phyloP scores from a whole-genome alignment of 1,140 invertebrate species.

The Phortica variegata region DNA sequence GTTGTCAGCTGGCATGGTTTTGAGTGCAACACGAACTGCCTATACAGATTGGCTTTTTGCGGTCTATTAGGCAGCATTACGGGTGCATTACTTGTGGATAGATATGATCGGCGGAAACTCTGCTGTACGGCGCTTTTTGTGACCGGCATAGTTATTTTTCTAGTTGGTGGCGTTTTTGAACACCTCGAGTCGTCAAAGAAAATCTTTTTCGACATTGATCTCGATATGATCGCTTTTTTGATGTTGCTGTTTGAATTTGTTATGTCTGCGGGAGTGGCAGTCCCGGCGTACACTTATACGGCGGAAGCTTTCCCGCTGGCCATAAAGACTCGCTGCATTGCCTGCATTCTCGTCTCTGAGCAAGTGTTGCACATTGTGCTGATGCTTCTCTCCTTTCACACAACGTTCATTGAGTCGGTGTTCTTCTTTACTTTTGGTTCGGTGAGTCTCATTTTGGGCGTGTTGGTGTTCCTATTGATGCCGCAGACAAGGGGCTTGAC shows the following conservation, averaged over 20 bases:
- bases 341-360: constrained; percentile 33
- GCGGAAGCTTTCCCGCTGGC: constrained; percentile 40
- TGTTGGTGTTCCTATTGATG: constrained; percentile 38
- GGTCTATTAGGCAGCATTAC: constrained; percentile 35
- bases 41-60: constrained; percentile 40
- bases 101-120: constrained; percentile 39
- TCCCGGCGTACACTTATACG: constrained; percentile 39
- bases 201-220: constrained; percentile 36
- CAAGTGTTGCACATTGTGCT: constrained; percentile 35
- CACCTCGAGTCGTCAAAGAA: constrained; percentile 34
- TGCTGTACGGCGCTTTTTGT: constrained; percentile 37
- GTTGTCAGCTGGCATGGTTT: constrained; percentile 43
- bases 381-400: constrained; percentile 29
- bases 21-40: constrained; percentile 44
- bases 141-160: constrained; percentile 39
- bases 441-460: constrained; percentile 32
- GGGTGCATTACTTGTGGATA: constrained; percentile 36
- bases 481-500: constrained; percentile 41
- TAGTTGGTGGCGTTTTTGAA: constrained; percentile 45
- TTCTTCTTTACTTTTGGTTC: constrained; percentile 43
- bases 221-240: constrained; percentile 36
- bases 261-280: constrained; percentile 34
- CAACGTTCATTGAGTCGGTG: constrained; percentile 25
- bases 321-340: constrained; percentile 34
- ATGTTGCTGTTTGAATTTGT: constrained; percentile 44